phyloP scores from a whole-genome alignment of 2,797 vertebrate species.

The Vespertilio murinus region DNA sequence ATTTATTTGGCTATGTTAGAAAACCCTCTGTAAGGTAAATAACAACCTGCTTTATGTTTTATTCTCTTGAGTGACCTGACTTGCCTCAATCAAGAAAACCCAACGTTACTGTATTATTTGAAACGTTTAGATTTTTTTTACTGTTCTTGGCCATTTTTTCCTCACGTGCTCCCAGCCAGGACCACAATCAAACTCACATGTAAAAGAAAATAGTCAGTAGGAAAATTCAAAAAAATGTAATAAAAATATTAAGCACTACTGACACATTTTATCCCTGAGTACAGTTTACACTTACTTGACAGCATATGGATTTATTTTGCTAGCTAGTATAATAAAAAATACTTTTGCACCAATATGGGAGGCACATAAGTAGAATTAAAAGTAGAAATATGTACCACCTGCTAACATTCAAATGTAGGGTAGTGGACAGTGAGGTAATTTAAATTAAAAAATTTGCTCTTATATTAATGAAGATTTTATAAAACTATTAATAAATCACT shows the following conservation, averaged over 20 bases:
- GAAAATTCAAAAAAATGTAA: constrained; percentile 16
- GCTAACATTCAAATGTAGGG: constrained; percentile 49
- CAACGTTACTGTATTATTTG: background rate
- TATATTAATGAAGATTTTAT: constrained; percentile 12
- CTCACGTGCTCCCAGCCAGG: background rate
- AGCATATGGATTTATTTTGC: constrained; percentile 38
- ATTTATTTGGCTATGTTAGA: constrained; percentile 33
- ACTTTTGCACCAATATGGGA: constrained; percentile 57
- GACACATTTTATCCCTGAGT: constrained; percentile 31
- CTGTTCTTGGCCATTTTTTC: background rate
- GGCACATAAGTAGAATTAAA: constrained; percentile 58
- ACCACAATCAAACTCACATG: constrained; percentile 16
- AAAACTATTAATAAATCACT: constrained; percentile 60
- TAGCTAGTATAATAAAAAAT: constrained; percentile 69
- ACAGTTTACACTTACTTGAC: constrained; percentile 23
- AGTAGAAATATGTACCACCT: constrained; percentile 31
- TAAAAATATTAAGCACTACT: constrained; percentile 46
- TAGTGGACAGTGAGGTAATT: constrained; percentile 60
- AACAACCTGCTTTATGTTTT: background rate
- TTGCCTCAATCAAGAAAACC: constrained; percentile 27
- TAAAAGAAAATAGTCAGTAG: constrained; percentile 48
- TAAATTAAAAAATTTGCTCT: constrained; percentile 38
- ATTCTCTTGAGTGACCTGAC: constrained; percentile 23
- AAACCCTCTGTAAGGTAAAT: constrained; percentile 16
- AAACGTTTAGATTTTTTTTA: constrained; percentile 3